Evolutionary conservation across 1,140 invertebrate genomes (phyloP), one percentile per base, ranked within the genome.

Genomic region (Elymnias hypermnestra): DNA sequence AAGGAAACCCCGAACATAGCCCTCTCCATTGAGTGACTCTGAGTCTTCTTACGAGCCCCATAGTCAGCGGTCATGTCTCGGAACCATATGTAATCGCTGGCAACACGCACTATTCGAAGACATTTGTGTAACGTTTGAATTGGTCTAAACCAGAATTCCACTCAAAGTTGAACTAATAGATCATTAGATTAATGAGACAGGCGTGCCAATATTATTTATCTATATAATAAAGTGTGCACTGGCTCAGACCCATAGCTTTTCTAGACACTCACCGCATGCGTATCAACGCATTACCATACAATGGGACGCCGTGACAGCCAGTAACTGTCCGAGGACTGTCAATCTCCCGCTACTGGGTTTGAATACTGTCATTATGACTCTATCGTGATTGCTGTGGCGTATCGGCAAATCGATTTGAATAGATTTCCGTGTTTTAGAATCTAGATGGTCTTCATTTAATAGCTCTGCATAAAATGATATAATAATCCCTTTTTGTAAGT

Each of bases 291-390:
- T 46, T 46, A 38, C n/a, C 44, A 46, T 46, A 46, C 44, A 46
- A 46, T 46, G 18, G 36, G 17, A 17, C 25, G 37, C 19, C 36
- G 44, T 38, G 15, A 29, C 39, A 21, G 18, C 14, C 8, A 10
- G 8, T 23, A 41, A 41, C 18, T 19, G 35, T 46, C 44, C 44
- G 23, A n/a, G n/a, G 21, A 21, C 25, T 41, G 39, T 39, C 44
- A 46, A 38, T 37, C 44, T 29, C 35, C 3, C 44, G 44, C 44
- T 46, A 38, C 44, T 31, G 35, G 44, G 35, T 28, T 46, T 46
- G 35, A 46, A 40, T 40, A 41, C 13, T 41, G 39, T 18, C 28
- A 41, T 41, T 41, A 41, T 17, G 26, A 15, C 39, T 41, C 25
- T 29, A 41, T 41, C 39, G 28, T 21, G 26, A 41, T 41, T 17